phyloP scores from a whole-genome alignment of 2,888 invertebrate species.

The Pharmacophagus antenor region DNA sequence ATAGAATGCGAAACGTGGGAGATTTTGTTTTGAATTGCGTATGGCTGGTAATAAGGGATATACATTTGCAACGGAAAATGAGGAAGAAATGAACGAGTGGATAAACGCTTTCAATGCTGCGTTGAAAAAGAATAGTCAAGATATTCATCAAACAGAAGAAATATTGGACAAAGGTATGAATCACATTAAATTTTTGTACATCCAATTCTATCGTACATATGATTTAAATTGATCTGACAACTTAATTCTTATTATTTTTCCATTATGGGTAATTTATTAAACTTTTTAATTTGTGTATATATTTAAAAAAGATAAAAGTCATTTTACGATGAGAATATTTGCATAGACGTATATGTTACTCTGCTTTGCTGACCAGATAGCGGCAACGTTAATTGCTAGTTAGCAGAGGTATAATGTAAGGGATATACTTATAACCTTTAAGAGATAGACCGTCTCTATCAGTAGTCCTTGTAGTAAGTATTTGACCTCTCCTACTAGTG shows the following conservation, averaged over 20 bases:
- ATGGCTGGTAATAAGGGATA: slow-evolving; percentile 94
- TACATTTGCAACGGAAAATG: slow-evolving; percentile 92
- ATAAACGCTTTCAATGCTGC: slow-evolving; percentile 89
- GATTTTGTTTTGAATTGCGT: slow-evolving; percentile 92
- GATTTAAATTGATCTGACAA: neutral
- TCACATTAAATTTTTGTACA: neutral
- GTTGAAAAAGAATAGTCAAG: slow-evolving; percentile 84
- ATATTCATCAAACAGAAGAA: slow-evolving; percentile 86
- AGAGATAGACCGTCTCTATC: no score
- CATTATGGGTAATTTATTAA: no score
- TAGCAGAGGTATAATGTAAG: no score
- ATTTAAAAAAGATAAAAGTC: no score
- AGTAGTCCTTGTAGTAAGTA: no score
- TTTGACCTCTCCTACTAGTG: no score
- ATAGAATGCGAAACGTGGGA: slow-evolving; percentile 90
- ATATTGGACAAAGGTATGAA: slow-evolving; percentile 83
- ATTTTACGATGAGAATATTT: no score
- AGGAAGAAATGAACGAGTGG: slow-evolving; percentile 91
- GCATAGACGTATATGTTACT: no score
- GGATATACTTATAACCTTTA: no score
- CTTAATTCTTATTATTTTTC: neutral
- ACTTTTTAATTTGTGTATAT: neutral
- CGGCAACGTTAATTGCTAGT: no score
- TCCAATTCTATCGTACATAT: neutral
- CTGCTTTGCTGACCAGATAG: no score